These are phyloP conservation scores for Trachemys scripta DNA, from an alignment of 2,113 vertebrate species.

Conservation along the genomic window DNA sequence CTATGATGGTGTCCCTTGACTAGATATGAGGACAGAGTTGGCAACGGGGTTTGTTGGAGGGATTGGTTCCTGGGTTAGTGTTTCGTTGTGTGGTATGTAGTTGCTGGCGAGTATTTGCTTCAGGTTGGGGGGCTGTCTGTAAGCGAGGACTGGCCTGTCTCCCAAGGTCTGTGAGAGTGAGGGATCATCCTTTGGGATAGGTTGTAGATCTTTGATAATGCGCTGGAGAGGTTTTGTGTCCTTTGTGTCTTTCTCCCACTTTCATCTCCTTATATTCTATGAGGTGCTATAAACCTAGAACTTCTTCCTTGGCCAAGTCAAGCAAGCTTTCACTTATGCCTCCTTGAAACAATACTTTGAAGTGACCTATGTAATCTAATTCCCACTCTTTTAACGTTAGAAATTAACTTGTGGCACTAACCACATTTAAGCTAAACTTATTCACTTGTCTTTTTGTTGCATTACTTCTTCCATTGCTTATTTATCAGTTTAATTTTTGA, in stretches of 20 bases:
- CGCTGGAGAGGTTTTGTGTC: background rate
- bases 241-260: background rate
- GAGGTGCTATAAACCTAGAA: background rate
- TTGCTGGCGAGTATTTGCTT: too few relatives aligned
- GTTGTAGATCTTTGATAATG: too few relatives aligned
- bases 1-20: too few relatives aligned
- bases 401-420: conserved; percentile 42
- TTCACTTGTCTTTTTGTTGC: background rate
- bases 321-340: conserved; percentile 37
- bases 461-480: background rate
- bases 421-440: conserved; percentile 5
- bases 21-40: too few relatives aligned
- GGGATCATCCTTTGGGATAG: too few relatives aligned
- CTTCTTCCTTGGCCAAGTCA: conserved; percentile 38
- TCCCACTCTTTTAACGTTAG: conserved; percentile 10
- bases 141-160: too few relatives aligned
- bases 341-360: background rate
- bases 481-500: conserved; percentile 1
- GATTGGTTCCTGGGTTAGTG: too few relatives aligned
- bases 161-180: too few relatives aligned
- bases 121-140: too few relatives aligned
- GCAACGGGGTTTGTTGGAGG: too few relatives aligned
- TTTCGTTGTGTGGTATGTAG: too few relatives aligned
- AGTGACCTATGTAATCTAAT: conserved; percentile 46
- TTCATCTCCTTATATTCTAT: background rate